These are phyloP conservation scores for Sminthurinus aureus DNA, from an alignment of 2,888 invertebrate genomes.

Conservation along the genomic window DNA sequence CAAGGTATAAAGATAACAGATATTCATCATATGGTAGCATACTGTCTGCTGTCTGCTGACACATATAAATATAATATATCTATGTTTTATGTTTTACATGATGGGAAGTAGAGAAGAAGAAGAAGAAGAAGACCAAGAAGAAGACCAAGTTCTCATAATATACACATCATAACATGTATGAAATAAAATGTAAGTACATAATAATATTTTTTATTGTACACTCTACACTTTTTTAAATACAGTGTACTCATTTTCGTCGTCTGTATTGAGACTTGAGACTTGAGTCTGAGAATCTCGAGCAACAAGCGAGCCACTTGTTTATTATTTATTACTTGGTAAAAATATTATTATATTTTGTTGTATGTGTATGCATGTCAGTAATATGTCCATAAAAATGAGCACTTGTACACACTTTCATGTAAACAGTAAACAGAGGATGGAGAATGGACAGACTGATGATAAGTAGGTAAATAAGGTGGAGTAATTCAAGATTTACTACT, in stretches of 20 bases:
- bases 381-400: no score
- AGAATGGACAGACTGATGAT: background rate
- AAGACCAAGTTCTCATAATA: no score
- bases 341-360: no score
- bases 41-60: background rate
- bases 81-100: no score
- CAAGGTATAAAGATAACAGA: background rate
- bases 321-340: no score
- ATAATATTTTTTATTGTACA: background rate
- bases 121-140: no score
- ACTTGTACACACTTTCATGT: no score
- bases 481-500: conserved; percentile 4
- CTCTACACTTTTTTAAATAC: no score
- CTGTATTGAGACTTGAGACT: no score
- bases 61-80: background rate
- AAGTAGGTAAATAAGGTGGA: conserved; percentile 33
- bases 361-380: background rate
- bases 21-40: background rate
- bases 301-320: no score
- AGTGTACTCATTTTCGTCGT: conserved; percentile 6
- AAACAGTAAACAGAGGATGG: background rate
- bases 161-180: no score
- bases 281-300: background rate
- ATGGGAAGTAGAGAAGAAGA: no score
- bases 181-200: background rate